These are phyloP conservation scores for Elanus axillaris DNA, from an alignment of 2,113 vertebrate species.

Conservation along the genomic window DNA sequence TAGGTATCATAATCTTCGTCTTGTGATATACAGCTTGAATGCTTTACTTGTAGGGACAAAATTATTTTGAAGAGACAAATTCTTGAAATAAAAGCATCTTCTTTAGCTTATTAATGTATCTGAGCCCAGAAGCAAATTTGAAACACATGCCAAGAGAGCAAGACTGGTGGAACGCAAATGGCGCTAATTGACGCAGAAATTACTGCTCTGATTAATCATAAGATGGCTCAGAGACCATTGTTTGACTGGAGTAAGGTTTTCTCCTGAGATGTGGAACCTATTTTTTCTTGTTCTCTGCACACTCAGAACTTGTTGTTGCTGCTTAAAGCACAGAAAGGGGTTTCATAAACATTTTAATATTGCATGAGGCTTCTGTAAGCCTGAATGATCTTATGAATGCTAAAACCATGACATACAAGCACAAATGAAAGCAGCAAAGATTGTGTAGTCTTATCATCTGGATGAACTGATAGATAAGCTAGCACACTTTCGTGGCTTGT, in stretches of 20 bases:
- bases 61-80: background rate
- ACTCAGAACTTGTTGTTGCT: conserved; percentile 55
- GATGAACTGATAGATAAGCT: conserved; percentile 24
- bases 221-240: conserved; percentile 12
- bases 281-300: conserved; percentile 57
- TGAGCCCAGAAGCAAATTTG: background rate
- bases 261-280: conserved; percentile 56
- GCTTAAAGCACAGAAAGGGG: conserved; percentile 65
- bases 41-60: background rate
- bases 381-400: conserved; percentile 71
- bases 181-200: background rate
- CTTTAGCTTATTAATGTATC: background rate
- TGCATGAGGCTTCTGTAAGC: conserved; percentile 75
- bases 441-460: conserved; percentile 9
- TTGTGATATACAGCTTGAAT: background rate
- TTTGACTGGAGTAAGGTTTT: conserved; percentile 17
- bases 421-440: conserved; percentile 31
- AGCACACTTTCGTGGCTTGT: conserved; percentile 25
- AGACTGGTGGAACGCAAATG: background rate
- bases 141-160: background rate
- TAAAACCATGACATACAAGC: conserved; percentile 60
- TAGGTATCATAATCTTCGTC: background rate
- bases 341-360: conserved; percentile 79
- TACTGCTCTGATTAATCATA: conserved; percentile 45
- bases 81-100: background rate